These are phyloP conservation scores for Macrocentrus cingulum DNA, from an alignment of 1,140 invertebrate genomes.

Conservation along the genomic window DNA sequence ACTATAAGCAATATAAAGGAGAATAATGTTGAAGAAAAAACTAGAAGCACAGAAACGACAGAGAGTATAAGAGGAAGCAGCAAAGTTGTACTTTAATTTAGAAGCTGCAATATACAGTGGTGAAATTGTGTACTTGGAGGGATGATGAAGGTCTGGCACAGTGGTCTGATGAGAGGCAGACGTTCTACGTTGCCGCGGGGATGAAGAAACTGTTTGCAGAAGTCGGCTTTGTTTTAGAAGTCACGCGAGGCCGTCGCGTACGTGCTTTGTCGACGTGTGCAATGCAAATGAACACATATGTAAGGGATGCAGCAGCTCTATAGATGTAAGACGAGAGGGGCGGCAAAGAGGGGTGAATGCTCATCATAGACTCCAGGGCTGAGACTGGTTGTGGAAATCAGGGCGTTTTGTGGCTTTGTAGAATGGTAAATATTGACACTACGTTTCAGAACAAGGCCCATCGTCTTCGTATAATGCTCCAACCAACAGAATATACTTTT, in stretches of 20 bases:
- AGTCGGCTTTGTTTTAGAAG: conserved; percentile 6
- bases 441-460: not conserved
- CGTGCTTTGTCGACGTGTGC: conserved; percentile 13
- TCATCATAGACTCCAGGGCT: not conserved
- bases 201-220: not conserved
- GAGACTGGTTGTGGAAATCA: conserved; percentile 17
- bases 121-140: not conserved
- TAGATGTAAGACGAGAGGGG: not conserved
- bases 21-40: not conserved
- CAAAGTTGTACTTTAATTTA: conserved; percentile 1
- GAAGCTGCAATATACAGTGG: not conserved
- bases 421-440: conserved; percentile 23
- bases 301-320: not conserved
- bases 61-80: not conserved
- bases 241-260: not conserved
- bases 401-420: conserved; percentile 18
- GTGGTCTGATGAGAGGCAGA: conserved; percentile 2
- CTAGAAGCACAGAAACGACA: not conserved
- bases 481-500: no score
- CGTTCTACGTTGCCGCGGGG: not conserved
- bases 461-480: not conserved
- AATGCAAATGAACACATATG: conserved; percentile 10
- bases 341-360: not conserved
- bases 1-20: not conserved
- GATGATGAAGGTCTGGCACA: not conserved